phyloP scores from a whole-genome alignment of 2,113 vertebrate genomes.

The Hyla sarda region DNA sequence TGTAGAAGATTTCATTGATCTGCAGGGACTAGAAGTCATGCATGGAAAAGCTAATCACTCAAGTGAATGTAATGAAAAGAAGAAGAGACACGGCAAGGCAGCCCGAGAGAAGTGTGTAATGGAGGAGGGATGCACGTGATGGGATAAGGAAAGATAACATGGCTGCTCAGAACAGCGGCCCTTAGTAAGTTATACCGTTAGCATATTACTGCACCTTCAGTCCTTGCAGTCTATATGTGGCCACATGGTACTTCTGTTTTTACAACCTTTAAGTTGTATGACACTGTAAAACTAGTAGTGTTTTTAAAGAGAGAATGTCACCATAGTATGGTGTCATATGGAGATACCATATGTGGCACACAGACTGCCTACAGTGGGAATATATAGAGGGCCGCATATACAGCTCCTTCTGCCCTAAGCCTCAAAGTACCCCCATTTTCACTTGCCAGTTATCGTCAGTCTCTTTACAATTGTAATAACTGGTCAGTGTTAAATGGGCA shows the following conservation, averaged over 20 bases:
- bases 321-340: no score
- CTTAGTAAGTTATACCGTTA: neutral
- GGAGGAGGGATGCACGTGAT: neutral
- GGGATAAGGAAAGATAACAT: neutral
- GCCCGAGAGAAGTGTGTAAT: slow-evolving; percentile 1
- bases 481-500: no score
- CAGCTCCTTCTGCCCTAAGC: no score
- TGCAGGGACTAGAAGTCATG: slow-evolving; percentile 5
- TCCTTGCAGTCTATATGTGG: neutral
- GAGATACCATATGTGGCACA: no score
- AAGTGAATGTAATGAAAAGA: slow-evolving; percentile 28
- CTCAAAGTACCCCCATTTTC: no score
- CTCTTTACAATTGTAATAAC: no score
- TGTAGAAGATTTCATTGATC: slow-evolving; percentile 12
- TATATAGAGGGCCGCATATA: no score
- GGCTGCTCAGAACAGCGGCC: neutral
- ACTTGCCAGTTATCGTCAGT: no score
- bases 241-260: neutral
- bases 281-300: no score
- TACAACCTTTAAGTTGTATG: no score
- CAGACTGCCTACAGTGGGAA: neutral
- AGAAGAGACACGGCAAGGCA: neutral
- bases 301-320: neutral
- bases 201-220: neutral
- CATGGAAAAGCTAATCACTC: slow-evolving; percentile 29